Conservation (phyloP, 2,888 invertebrate species). For the Hartigia nigra region DNA sequence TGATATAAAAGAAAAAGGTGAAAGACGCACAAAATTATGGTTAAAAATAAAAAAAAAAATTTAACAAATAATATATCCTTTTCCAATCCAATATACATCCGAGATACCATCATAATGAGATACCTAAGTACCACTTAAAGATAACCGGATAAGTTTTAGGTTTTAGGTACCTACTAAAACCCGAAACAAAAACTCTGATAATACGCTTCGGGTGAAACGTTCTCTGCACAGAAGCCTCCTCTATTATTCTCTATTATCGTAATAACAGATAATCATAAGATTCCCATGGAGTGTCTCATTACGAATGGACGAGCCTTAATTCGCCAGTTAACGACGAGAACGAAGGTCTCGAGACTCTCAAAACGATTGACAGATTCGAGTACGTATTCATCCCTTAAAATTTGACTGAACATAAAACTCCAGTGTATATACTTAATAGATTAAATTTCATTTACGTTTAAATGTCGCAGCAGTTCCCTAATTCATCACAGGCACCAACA, state of each 20-base stretch:
- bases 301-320: constrained; percentile 57
- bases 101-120: background rate
- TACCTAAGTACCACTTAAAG: background rate
- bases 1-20: background rate
- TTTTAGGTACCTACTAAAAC: background rate
- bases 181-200: background rate
- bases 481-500: background rate
- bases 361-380: constrained; percentile 48
- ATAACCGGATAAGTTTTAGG: background rate
- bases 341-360: constrained; percentile 26
- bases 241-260: constrained; percentile 52
- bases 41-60: background rate
- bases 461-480: background rate
- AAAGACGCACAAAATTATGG: background rate
- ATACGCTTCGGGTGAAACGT: background rate
- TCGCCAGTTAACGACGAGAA: constrained; percentile 50
- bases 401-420: background rate
- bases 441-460: background rate
- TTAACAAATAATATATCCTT: background rate
- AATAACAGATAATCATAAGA: constrained; percentile 58
- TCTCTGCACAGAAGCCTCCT: background rate
- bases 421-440: background rate
- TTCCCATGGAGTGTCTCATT: constrained; percentile 58
- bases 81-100: background rate
- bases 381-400: constrained; percentile 32